These are phyloP conservation scores for Calyptommatus sinebrachiatus DNA, from an alignment of 2,113 vertebrate species.

Conservation along the genomic window DNA sequence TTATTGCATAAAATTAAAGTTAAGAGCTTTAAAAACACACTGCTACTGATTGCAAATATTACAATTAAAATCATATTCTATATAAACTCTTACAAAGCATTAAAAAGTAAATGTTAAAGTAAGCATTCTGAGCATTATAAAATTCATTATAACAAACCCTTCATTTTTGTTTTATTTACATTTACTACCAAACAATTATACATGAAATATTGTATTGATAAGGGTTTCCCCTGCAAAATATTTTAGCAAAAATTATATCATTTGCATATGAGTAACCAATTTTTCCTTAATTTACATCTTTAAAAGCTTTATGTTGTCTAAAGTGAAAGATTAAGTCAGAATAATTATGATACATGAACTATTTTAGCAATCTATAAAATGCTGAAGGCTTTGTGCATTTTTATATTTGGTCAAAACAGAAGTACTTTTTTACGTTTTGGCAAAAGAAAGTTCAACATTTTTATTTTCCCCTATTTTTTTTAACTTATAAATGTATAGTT, in stretches of 20 bases:
- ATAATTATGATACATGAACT: constrained; percentile 60
- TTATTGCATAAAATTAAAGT: constrained; percentile 72
- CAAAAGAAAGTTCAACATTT: constrained; percentile 60
- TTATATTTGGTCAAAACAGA: constrained; percentile 71
- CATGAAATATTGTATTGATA: constrained; percentile 61
- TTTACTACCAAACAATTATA: constrained; percentile 66
- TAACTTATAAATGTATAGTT: constrained; percentile 59
- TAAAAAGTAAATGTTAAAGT: constrained; percentile 71
- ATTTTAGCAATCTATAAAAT: constrained; percentile 58
- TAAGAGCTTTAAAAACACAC: constrained; percentile 65
- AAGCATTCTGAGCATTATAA: constrained; percentile 81
- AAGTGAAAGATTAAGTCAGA: constrained; percentile 63
- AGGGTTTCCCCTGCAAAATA: constrained; percentile 71
- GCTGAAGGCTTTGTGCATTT: constrained; percentile 69
- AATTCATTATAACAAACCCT: constrained; percentile 75
- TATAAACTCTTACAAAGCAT: constrained; percentile 76
- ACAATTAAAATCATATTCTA: constrained; percentile 67
- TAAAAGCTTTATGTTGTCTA: constrained; percentile 48
- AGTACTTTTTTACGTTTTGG: constrained; percentile 70
- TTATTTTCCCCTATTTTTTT: constrained; percentile 32
- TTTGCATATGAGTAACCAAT: constrained; percentile 62
- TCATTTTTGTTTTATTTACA: constrained; percentile 76
- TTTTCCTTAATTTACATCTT: constrained; percentile 60
- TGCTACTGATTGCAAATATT: constrained; percentile 63
- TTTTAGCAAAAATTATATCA: constrained; percentile 71